phyloP scores from a whole-genome alignment of 2,113 vertebrate genomes.

The Pterocles gutturalis region DNA sequence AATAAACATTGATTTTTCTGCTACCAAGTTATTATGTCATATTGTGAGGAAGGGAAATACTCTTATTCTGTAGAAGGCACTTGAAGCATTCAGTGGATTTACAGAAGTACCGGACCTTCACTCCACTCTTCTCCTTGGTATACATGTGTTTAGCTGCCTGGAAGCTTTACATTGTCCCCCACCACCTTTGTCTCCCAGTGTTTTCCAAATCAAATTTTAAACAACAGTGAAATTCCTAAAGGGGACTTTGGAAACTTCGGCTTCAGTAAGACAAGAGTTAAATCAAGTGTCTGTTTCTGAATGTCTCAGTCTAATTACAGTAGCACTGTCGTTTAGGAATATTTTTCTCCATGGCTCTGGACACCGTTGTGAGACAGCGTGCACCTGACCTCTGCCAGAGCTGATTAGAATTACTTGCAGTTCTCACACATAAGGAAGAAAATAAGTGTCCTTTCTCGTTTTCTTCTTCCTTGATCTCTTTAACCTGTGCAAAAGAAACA shows the following conservation, averaged over 20 bases:
- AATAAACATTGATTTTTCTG: neutral
- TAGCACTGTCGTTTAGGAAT: neutral
- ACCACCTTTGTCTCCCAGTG: neutral
- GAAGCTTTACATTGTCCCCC: neutral
- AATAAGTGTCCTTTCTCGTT: neutral
- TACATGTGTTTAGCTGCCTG: neutral
- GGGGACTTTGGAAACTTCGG: accelerated
- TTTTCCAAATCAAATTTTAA: neutral
- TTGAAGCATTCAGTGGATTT: neutral
- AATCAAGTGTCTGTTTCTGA: neutral
- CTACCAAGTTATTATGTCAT: neutral
- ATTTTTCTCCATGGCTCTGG: neutral
- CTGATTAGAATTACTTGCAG: neutral
- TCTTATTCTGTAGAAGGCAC: neutral
- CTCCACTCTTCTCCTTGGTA: accelerated
- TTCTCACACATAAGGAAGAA: neutral
- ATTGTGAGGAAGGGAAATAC: neutral
- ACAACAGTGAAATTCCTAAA: neutral
- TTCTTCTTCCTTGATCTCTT: neutral
- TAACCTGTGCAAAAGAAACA: neutral
- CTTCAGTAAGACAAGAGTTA: neutral
- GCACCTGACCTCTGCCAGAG: neutral
- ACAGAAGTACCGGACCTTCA: neutral
- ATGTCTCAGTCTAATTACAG: neutral
- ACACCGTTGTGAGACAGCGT: neutral